Percentiles rank a stretch among this genome's conserved stretches.
phyloP scores from a whole-genome alignment of 2,797 vertebrate species.

The Pantherophis vulpinus region DNA sequence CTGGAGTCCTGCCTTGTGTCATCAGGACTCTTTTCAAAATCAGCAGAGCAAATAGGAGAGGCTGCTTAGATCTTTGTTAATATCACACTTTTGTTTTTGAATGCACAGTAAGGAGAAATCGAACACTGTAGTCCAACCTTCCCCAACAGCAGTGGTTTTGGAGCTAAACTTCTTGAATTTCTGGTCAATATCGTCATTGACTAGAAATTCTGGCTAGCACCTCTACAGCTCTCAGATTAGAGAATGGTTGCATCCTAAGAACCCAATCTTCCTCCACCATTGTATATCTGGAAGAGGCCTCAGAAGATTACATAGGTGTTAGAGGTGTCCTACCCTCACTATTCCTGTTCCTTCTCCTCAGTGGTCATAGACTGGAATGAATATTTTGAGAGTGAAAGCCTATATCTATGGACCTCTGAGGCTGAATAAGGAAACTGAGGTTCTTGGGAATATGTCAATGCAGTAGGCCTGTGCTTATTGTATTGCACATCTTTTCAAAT shows the following conservation, averaged over 20 bases:
- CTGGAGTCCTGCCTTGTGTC: not conserved
- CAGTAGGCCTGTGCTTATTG: too few relatives aligned
- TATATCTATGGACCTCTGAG: too few relatives aligned
- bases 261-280: not conserved
- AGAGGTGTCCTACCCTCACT: not conserved
- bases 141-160: not conserved
- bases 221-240: not conserved
- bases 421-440: not conserved
- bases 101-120: not conserved
- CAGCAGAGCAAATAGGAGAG: not conserved
- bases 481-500: too few relatives aligned
- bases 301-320: not conserved
- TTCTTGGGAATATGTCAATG: not conserved
- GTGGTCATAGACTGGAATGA: not conserved
- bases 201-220: not conserved
- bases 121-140: not conserved
- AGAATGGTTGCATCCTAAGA: not conserved
- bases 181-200: not conserved
- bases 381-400: not conserved
- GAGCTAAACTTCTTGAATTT: not conserved
- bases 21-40: not conserved
- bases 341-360: not conserved
- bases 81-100: slow-evolving; percentile 17
- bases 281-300: not conserved
- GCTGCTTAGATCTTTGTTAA: not conserved